Percentiles rank a stretch among this genome's conserved stretches.
phyloP scores from a whole-genome alignment of 1,140 invertebrate genomes.

The Drosophila sp. region DNA sequence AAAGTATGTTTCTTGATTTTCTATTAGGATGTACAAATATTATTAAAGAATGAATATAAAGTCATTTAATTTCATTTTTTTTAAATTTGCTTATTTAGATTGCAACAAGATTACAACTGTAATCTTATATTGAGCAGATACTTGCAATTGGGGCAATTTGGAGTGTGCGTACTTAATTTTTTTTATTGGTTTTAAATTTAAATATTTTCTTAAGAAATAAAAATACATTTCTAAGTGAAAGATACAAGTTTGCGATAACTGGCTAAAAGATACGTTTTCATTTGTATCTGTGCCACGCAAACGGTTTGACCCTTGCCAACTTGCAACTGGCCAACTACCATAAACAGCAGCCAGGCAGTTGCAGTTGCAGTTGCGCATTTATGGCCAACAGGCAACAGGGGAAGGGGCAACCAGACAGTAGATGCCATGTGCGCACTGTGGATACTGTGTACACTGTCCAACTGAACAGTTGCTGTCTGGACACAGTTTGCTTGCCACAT shows the following conservation, averaged over 20 bases:
- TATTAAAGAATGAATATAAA: too few relatives aligned
- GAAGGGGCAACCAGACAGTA: conserved; percentile 7
- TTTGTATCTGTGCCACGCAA: conserved; percentile 28
- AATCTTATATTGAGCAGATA: too few relatives aligned
- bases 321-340: conserved; percentile 58
- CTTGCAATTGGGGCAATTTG: too few relatives aligned
- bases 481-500: conserved; percentile 47
- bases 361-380: conserved; percentile 53
- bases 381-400: conserved; percentile 35
- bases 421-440: conserved; percentile 14
- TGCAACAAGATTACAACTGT: too few relatives aligned
- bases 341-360: conserved; percentile 58
- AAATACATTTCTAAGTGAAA: conserved; percentile 37
- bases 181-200: too few relatives aligned
- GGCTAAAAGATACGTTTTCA: conserved; percentile 11
- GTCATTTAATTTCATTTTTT: too few relatives aligned
- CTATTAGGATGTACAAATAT: too few relatives aligned
- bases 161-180: too few relatives aligned
- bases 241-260: conserved; percentile 37
- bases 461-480: background rate
- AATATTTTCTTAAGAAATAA: background rate
- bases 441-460: conserved; percentile 17
- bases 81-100: too few relatives aligned
- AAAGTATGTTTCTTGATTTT: too few relatives aligned
- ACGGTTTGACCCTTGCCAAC: conserved; percentile 65